Base-by-base conservation (phyloP, 2,888 invertebrate species). In the Sarcophaga carnaria region DNA sequence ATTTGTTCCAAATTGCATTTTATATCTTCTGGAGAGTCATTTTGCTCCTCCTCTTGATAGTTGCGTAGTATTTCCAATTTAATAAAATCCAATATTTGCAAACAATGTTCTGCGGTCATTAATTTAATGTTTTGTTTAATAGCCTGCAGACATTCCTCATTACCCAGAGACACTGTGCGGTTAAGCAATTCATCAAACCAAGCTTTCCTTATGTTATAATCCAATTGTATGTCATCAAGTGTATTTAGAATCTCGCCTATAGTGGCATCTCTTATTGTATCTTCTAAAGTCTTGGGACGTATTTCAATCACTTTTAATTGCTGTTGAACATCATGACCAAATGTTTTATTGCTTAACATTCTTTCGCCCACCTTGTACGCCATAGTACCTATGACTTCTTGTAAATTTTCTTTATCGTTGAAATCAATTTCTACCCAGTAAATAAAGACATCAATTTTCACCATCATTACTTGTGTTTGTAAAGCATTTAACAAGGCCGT, bases 351-450 rank as follows among this genome's bases (percentile, higher is more conserved):
- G 0, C 80, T 79, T 6, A 83, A 25, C 76, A 92, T 91, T 5
- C 91, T 87, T 66, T 90, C 90, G 10, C 90, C 85, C 5, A 92
- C 88, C 14, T 83, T 49, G 80, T 90, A 92, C 0, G 91, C 89
- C 77, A 89, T 86, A n/a, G 88, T 89, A 2, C 92, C 92, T 59
- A 92, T 89, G 0, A 81, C 86, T 62, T 89, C 84, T 74, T 92
- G 92, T 8, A 92, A 88, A n/a, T 90, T 92, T 49, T 80, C 77
- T 10, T 88, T 83, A 5, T 88, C 88, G 4, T 86, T 89, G 2
- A 91, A 22, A 74, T 92, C 91, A 4, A 91, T 87, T 87, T 92
- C 92, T 5, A 90, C 91, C 92, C 92, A 92, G 71, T 90, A 89
- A 85, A 92, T 90, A 71, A 92, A 92, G 0, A 90, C 89, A 78